Base-by-base conservation (phyloP, 2,113 vertebrate genomes). In the Sus scrofa region DNA sequence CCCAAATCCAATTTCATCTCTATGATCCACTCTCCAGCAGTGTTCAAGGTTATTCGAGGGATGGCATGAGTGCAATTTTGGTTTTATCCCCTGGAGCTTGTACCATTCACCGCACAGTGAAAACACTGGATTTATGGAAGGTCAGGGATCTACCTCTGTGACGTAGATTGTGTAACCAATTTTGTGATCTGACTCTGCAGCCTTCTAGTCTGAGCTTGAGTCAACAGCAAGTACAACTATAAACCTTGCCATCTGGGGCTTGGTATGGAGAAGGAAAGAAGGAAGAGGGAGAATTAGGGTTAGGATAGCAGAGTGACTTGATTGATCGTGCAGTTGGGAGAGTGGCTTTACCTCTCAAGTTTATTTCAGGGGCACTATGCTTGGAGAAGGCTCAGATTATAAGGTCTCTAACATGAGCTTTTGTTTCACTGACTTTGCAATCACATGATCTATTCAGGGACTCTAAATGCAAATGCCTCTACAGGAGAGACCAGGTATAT, bases 1-100 rank as follows among this genome's bases (percentile, higher is more conserved):
- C 62, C 5, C n/a, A 81, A 91, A 94, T 44, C 6, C 83, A 82
- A 84, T 97, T 96, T 92, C 86, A 71, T 96, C 91, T 96, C 56
- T 50, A 68, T 84, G 50, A 82, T 77, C 74, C n/a, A 74, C 70
- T 94, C 52, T 91, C 70, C 5, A 71, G 75, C 68, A 68, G 2
- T 68, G 65, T 56, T 86, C 93, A 97, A 95, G 91, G 88, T 96
- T 95, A 93, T 96, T 79, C 2, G 5, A 92, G 39, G 54, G 50
- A 82, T 39, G 70, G 37, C 93, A 30, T 62, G 54, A 92, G 30
- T 83, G 73, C 65, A 89, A 32, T 91, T 93, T 96, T 82, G 30
- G 32, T 93, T 97, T 96, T 92, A 91, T 97, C 6, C 37, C 34
- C 84, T 67, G 75, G 56, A 94, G 16, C 50, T 89, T 67, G 34